A percentile compares a stretch with the other conserved stretches of the same genome.
Evolutionary conservation across 2,797 vertebrate genomes (phyloP).

Genomic region (Pelodytes ibericus): DNA sequence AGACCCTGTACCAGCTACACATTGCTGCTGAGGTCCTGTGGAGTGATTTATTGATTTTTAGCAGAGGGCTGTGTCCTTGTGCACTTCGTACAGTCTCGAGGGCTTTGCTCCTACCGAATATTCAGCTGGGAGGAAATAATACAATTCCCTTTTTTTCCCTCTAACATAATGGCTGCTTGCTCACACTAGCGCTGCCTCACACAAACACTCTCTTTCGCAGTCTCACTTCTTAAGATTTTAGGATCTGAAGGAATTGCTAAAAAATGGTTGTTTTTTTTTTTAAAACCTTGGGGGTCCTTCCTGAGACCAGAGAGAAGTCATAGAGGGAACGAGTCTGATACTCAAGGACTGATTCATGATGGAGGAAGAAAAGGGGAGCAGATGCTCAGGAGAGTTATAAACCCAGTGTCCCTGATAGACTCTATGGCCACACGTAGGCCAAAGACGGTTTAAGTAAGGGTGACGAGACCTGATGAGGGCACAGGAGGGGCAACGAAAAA

Average conservation of each 20-base stretch:
- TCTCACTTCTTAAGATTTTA: conserved; percentile 14
- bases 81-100: conserved; percentile 20
- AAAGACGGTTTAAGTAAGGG: too few relatives aligned
- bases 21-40: not conserved
- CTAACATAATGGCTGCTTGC: conserved; percentile 24
- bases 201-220: not conserved
- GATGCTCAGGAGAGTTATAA: too few relatives aligned
- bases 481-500: too few relatives aligned
- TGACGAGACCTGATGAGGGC: too few relatives aligned
- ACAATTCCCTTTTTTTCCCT: conserved; percentile 25
- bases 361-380: too few relatives aligned
- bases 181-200: not conserved
- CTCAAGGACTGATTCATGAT: too few relatives aligned
- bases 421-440: too few relatives aligned
- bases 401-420: too few relatives aligned
- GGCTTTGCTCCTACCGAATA: not conserved
- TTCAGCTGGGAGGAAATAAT: conserved; percentile 15
- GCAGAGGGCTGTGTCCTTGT: not conserved
- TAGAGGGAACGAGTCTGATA: too few relatives aligned
- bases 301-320: conserved; percentile 32
- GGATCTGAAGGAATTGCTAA: conserved; percentile 28
- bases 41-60: conserved; percentile 25
- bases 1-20: not conserved
- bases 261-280: too few relatives aligned
- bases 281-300: conserved; percentile 24